Conservation (phyloP, 2,797 vertebrate genomes). For the Mallotus villosus region DNA sequence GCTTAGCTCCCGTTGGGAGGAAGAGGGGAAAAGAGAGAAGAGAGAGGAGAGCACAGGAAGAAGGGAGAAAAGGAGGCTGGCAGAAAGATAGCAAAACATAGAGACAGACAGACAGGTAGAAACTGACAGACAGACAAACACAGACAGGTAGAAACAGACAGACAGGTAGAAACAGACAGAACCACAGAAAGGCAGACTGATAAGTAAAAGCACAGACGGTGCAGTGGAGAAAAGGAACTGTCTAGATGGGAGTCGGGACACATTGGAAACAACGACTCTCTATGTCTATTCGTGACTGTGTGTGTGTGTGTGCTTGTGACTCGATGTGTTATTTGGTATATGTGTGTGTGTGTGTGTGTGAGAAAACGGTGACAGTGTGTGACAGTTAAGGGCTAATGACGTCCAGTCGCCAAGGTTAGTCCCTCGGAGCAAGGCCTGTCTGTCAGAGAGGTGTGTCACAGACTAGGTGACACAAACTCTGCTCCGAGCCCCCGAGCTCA, state of each 20-base stretch:
- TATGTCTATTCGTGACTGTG: constrained; percentile 23
- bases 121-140: no score
- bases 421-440: constrained; percentile 16
- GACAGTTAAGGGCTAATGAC: constrained; percentile 57
- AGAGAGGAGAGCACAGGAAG: neutral
- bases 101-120: constrained; percentile 13
- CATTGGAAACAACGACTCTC: constrained; percentile 1
- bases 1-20: no score
- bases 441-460: constrained; percentile 19
- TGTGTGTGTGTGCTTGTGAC: constrained; percentile 21
- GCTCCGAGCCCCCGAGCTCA: no score
- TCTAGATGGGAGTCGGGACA: no score
- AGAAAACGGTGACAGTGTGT: constrained; percentile 31
- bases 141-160: no score
- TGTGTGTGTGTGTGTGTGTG: neutral
- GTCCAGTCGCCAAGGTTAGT: constrained; percentile 20
- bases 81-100: neutral
- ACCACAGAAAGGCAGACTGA: neutral
- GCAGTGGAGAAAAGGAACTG: no score
- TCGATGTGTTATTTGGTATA: neutral
- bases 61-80: neutral
- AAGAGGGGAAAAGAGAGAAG: neutral
- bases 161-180: no score
- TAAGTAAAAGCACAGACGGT: no score
- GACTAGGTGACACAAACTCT: no score